Evolutionary conservation across 2,888 invertebrate species (phyloP), one percentile per base, ranked within the genome.

Genomic region (Prostheceraeus crozeri): DNA sequence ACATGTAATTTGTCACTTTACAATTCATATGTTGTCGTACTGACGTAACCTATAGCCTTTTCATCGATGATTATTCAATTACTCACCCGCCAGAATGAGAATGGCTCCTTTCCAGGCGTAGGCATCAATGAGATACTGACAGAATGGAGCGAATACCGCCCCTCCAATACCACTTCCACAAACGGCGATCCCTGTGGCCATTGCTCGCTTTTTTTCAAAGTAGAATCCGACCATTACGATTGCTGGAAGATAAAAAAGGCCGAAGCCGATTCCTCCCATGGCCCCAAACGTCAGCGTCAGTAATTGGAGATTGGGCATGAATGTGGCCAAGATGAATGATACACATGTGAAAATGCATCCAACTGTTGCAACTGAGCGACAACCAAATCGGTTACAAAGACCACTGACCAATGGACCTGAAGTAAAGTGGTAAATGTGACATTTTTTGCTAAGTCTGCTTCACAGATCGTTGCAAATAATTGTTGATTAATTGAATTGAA

Each of bases 371-470:
- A 94, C 89, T 33, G 82, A 78, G 45, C 93, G 82, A 75, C 93
- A 91, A 27, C 94, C 94, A 72, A 85, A 93, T 67, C 85, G 84
- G 77, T 94, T 94, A 35, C 91, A 87, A 64, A 94, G 77, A 0
- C 89, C 91, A 66, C 89, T 87, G 1, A 89, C 91, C 70, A 94
- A 85, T 1, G 94, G 94, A 62, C 94, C 87, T 87, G 78, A 14
- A 59, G 59, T 16, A 60, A 23, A n/a, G 8, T 4, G n/a, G 40
- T 16, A 23, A 40, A n/a, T n/a, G n/a, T n/a, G n/a, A n/a, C n/a
- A n/a, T n/a, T n/a, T n/a, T n/a, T n/a, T n/a, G n/a, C n/a, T n/a
- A n/a, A n/a, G n/a, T n/a, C n/a, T n/a, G n/a, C n/a, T n/a, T n/a
- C n/a, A n/a, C n/a, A n/a, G n/a, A n/a, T n/a, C n/a, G n/a, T n/a